phyloP scores from a whole-genome alignment of 2,113 vertebrate species.

The western clawed frog (Xenopus tropicalis) region UCB_Xtro_10.0 CM004450.2:86440501-86441000 shows the following conservation, averaged over 20 bases:
- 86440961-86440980: too few species aligned
- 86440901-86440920: too few species aligned
- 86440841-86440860: too few species aligned
- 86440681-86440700: slow-evolving; percentile 55
- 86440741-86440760: slow-evolving; percentile 53
- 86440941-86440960: too few species aligned
- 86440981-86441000: too few species aligned
- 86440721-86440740: slow-evolving; percentile 61
- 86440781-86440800: slow-evolving; percentile 56
- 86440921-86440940: too few species aligned
- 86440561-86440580: neutral
- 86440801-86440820: slow-evolving; percentile 66
- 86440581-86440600: neutral
- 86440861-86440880: too few species aligned
- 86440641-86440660: slow-evolving; percentile 55
- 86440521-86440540: slow-evolving; percentile 3
- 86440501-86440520: neutral
- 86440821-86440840: too few species aligned
- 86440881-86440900: too few species aligned
- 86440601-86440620: slow-evolving; percentile 58
- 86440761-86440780: slow-evolving; percentile 31
- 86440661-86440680: slow-evolving; percentile 59
- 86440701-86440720: slow-evolving; percentile 54
- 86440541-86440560: neutral
- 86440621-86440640: slow-evolving; percentile 58